Percentiles rank a stretch among this genome's conserved stretches.
Evolutionary conservation across 1,140 invertebrate genomes (phyloP).

Genomic region (Dysdera silvatica): DNA sequence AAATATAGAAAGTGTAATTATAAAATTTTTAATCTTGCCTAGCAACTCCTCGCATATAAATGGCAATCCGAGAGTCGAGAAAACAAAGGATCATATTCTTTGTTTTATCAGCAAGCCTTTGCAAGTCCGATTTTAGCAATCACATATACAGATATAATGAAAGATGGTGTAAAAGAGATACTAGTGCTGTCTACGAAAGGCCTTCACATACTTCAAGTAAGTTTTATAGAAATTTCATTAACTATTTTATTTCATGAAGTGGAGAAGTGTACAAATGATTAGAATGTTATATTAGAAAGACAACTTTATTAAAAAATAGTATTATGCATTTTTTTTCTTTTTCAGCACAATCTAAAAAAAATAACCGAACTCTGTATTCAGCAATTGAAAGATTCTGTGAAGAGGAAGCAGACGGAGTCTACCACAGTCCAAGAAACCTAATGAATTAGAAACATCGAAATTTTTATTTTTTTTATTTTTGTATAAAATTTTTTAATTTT

Average conservation of each 20-base stretch:
- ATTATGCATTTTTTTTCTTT: not conserved
- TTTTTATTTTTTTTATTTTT: too few relatives aligned
- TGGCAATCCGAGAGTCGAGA: slow-evolving; percentile 16
- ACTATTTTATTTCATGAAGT: not conserved
- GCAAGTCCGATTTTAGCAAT: slow-evolving; percentile 56
- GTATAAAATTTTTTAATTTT: too few relatives aligned
- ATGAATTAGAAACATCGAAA: too few relatives aligned
- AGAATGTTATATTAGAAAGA: not conserved
- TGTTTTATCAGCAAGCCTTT: slow-evolving; percentile 40
- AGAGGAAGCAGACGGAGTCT: too few relatives aligned
- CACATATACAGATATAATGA: slow-evolving; percentile 57
- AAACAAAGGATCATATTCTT: slow-evolving; percentile 10
- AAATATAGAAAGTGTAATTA: too few relatives aligned
- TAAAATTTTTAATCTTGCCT: slow-evolving; percentile 32
- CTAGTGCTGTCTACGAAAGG: slow-evolving; percentile 59
- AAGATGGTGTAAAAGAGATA: slow-evolving; percentile 60
- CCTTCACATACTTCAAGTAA: slow-evolving; percentile 59
- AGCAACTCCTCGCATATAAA: slow-evolving; percentile 57
- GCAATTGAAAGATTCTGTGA: too few relatives aligned
- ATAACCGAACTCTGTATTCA: not conserved
- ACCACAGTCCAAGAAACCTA: too few relatives aligned
- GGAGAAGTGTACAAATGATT: not conserved
- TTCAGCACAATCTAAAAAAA: slow-evolving; percentile 17
- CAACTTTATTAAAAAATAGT: not conserved
- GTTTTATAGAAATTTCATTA: not conserved